Percentiles rank a stretch among this genome's conserved stretches.
These are phyloP conservation scores for Cataglyphis altisquamis DNA, from an alignment of 2,888 invertebrate genomes.

Conservation along the genomic window DNA sequence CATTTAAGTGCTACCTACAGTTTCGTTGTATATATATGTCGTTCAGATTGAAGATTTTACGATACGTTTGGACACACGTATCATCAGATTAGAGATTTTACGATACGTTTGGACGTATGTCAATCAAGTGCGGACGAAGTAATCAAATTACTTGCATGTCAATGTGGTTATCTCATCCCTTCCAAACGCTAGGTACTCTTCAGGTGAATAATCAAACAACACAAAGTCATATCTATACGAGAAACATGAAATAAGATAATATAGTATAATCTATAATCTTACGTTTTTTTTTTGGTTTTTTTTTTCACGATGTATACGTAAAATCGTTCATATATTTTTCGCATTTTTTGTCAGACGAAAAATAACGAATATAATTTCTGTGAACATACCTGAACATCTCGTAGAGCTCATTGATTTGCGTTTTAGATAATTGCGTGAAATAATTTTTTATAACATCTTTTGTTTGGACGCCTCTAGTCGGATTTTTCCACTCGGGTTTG, in stretches of 20 bases:
- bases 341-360: not conserved
- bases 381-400: slow-evolving; percentile 91
- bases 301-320: not conserved
- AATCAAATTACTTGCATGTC: slow-evolving; percentile 77
- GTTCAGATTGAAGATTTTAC: slow-evolving; percentile 28
- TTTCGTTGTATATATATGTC: slow-evolving; percentile 65
- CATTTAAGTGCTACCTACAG: slow-evolving; percentile 58
- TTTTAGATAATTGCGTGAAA: slow-evolving; percentile 91
- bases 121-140: slow-evolving; percentile 9
- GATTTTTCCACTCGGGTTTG: slow-evolving; percentile 94
- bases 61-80: slow-evolving; percentile 40
- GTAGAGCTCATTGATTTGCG: slow-evolving; percentile 92
- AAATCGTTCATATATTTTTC: not conserved
- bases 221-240: slow-evolving; percentile 93
- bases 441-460: slow-evolving; percentile 91
- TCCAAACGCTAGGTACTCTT: slow-evolving; percentile 90
- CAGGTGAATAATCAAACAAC: slow-evolving; percentile 94
- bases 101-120: not conserved
- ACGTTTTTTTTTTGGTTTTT: not conserved
- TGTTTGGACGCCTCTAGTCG: slow-evolving; percentile 92
- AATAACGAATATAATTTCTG: not conserved
- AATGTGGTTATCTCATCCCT: slow-evolving; percentile 79
- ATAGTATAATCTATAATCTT: not conserved
- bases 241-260: slow-evolving; percentile 80
- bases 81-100: not conserved